Evolutionary conservation across 1,140 invertebrate species (phyloP).

Genomic region (Drosophila saltans): DNA sequence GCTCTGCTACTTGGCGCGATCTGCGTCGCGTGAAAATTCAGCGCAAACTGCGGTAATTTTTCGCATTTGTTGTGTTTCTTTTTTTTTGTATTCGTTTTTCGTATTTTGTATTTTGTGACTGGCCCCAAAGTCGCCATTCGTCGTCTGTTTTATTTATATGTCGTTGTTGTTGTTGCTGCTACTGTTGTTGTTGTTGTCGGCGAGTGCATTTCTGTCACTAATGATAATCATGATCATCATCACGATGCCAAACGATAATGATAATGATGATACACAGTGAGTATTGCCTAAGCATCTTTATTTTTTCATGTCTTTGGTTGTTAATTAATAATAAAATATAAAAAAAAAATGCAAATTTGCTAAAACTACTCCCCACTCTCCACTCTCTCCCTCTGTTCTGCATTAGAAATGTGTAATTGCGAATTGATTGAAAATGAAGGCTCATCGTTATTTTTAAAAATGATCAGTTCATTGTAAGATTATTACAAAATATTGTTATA

Average conservation of each 20-base stretch:
- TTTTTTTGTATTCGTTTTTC: neutral
- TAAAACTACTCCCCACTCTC: no score
- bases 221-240: slow-evolving; percentile 14
- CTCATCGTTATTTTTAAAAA: no score
- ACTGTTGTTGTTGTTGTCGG: slow-evolving; percentile 3
- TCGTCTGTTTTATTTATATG: slow-evolving; percentile 65
- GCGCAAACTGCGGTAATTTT: slow-evolving; percentile 64
- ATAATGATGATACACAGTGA: slow-evolving; percentile 15
- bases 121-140: slow-evolving; percentile 50
- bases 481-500: no score
- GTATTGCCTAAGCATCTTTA: neutral
- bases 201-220: slow-evolving; percentile 20
- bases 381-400: no score
- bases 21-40: slow-evolving; percentile 70
- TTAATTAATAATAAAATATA: no score
- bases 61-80: slow-evolving; percentile 23
- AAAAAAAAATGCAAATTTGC: no score
- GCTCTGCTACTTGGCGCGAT: slow-evolving; percentile 48
- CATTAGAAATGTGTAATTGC: no score
- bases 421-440: no score
- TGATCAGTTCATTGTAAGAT: no score
- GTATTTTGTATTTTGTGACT: slow-evolving; percentile 26
- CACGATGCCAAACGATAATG: slow-evolving; percentile 1
- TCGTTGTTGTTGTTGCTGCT: slow-evolving; percentile 29
- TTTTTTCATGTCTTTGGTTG: no score